Evolutionary conservation across 2,797 vertebrate species (phyloP).

Genomic region (Enteromius afrohamiltoni): DNA sequence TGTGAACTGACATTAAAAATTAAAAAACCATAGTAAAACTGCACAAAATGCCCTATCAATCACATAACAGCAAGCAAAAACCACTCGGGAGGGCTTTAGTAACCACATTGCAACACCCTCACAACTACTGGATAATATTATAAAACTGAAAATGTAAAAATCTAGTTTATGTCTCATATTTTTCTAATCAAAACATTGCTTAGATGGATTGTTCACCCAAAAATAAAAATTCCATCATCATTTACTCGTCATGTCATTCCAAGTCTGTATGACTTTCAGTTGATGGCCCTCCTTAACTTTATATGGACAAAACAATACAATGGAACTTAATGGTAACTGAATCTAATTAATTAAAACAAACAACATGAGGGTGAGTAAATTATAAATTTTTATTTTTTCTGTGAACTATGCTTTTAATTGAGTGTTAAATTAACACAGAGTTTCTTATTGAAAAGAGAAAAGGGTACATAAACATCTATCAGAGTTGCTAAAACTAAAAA

Average conservation of each 20-base stretch:
- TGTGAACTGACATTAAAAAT: neutral
- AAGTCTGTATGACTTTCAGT: neutral
- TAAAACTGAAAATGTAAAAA: neutral
- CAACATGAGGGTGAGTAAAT: neutral
- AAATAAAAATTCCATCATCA: neutral
- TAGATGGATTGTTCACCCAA: neutral
- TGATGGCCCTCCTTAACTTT: neutral
- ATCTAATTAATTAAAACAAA: neutral
- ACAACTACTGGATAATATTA: neutral
- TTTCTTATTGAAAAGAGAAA: constrained; percentile 1
- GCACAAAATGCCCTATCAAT: neutral
- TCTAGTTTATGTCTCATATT: neutral
- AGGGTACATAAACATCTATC: constrained; percentile 8
- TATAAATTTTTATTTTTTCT: neutral
- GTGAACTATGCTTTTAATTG: neutral
- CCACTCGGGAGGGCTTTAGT: neutral
- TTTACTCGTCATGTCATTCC: neutral
- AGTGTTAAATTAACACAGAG: neutral
- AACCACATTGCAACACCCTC: neutral
- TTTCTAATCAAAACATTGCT: neutral
- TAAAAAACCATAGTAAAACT: neutral
- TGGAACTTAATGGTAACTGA: neutral
- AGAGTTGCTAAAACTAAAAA: neutral
- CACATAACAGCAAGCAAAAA: neutral
- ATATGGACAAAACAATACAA: neutral